A percentile compares a stretch with the other conserved stretches of the same genome.
phyloP scores from a whole-genome alignment of 2,113 vertebrate genomes.

The Chloroceryle aenea region DNA sequence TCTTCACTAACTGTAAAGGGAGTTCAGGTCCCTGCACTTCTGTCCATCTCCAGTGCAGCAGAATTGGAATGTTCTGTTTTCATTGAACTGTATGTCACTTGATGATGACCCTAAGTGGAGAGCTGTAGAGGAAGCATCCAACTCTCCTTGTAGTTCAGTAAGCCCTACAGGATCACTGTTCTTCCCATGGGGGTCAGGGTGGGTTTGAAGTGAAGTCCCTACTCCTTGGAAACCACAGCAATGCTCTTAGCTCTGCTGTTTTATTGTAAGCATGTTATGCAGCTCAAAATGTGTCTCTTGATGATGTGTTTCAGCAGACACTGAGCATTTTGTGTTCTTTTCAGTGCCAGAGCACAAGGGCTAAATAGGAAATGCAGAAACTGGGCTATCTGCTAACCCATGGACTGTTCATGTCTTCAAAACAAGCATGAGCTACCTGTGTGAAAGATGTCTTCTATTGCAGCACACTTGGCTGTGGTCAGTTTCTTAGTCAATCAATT shows the following conservation, averaged over 20 bases:
- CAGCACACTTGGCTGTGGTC: accelerated
- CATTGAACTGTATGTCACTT: not conserved
- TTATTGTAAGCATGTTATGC: not conserved
- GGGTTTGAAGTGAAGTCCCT: not conserved
- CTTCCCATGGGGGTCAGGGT: not conserved
- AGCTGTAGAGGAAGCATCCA: not conserved
- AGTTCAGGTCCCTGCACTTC: not conserved
- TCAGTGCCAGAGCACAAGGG: not conserved
- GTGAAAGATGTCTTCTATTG: not conserved
- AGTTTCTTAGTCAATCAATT: not conserved
- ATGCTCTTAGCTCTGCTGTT: not conserved
- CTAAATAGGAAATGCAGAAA: not conserved
- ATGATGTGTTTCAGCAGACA: not conserved
- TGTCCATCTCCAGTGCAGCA: not conserved
- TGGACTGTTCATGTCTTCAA: not conserved
- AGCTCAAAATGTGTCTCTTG: not conserved
- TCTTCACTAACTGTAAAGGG: not conserved
- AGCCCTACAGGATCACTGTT: not conserved
- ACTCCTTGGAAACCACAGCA: not conserved
- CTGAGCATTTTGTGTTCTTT: not conserved
- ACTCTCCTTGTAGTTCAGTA: not conserved
- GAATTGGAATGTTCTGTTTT: not conserved
- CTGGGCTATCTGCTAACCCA: not conserved
- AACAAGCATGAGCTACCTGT: not conserved
- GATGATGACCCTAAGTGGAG: not conserved